Conservation (phyloP, 2,888 invertebrate species). For the Mimumesa dahlbomi region DNA sequence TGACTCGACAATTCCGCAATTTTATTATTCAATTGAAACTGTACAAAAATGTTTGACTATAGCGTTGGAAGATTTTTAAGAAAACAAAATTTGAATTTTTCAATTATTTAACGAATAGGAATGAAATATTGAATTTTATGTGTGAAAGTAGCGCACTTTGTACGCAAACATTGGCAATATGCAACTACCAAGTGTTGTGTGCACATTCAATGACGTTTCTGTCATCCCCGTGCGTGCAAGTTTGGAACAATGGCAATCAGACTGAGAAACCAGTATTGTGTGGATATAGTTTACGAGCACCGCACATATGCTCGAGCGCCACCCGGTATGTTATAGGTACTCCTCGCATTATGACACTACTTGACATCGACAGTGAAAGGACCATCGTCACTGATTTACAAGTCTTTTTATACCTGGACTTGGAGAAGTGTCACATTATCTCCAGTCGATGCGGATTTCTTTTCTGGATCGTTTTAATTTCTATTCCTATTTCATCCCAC, state of each 20-base stretch:
- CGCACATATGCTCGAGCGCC: conserved; percentile 69
- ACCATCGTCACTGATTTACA: conserved; percentile 43
- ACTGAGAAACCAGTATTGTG: conserved; percentile 70
- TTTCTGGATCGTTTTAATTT: too few relatives aligned
- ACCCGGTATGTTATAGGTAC: conserved; percentile 32
- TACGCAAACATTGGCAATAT: too few relatives aligned
- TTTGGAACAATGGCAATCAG: conserved; percentile 73
- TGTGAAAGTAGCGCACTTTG: too few relatives aligned
- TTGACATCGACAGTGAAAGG: conserved; percentile 43
- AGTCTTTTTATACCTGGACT: neutral
- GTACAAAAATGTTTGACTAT: too few relatives aligned
- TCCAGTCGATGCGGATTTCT: neutral
- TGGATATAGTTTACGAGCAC: conserved; percentile 71
- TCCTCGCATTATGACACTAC: conserved; percentile 44
- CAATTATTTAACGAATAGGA: too few relatives aligned
- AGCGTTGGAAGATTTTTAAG: too few relatives aligned
- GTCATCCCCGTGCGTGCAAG: conserved; percentile 15
- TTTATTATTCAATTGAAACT: too few relatives aligned
- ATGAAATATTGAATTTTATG: too few relatives aligned
- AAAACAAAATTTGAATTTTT: too few relatives aligned
- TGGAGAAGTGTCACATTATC: too few relatives aligned
- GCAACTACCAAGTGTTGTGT: conserved; percentile 18
- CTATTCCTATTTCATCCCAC: too few relatives aligned
- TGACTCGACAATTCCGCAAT: too few relatives aligned
- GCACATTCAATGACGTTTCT: conserved; percentile 42